Evolutionary conservation across 2,888 invertebrate species (phyloP).

Genomic region (Monopis laevigella): DNA sequence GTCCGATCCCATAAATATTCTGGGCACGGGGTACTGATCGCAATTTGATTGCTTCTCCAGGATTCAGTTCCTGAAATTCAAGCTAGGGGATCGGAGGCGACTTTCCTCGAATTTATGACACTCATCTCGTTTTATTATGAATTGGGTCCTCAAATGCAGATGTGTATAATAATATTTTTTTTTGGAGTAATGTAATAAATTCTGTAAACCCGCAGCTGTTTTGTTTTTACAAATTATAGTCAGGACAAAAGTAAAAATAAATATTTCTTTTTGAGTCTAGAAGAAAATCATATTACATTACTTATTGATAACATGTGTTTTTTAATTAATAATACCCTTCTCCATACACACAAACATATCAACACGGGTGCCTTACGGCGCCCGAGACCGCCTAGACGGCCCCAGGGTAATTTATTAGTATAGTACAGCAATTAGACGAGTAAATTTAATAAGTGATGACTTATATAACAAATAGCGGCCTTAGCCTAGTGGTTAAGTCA

Average conservation of each 20-base stretch:
- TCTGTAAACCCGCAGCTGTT: background rate
- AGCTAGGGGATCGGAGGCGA: constrained; percentile 34
- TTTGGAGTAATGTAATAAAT: background rate
- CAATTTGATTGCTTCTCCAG: constrained; percentile 47
- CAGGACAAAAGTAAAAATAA: background rate
- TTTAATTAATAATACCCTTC: too few relatives aligned
- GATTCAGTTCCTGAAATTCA: constrained; percentile 11
- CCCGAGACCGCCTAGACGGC: too few relatives aligned
- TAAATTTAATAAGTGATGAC: too few relatives aligned
- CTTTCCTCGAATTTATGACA: constrained; percentile 42
- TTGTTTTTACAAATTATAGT: background rate
- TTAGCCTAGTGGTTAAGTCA: too few relatives aligned
- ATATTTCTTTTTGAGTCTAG: too few relatives aligned
- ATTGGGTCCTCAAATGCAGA: constrained; percentile 52
- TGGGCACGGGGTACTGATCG: constrained; percentile 47
- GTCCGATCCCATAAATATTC: constrained; percentile 37
- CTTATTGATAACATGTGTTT: too few relatives aligned
- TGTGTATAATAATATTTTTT: constrained; percentile 28
- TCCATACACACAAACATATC: too few relatives aligned
- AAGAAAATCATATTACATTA: too few relatives aligned
- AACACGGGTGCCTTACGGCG: too few relatives aligned
- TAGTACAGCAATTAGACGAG: too few relatives aligned
- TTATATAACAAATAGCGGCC: too few relatives aligned
- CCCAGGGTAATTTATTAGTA: too few relatives aligned
- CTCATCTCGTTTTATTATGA: constrained; percentile 53